phyloP scores from a whole-genome alignment of 2,888 invertebrate genomes.

The Dioctria linearis region DNA sequence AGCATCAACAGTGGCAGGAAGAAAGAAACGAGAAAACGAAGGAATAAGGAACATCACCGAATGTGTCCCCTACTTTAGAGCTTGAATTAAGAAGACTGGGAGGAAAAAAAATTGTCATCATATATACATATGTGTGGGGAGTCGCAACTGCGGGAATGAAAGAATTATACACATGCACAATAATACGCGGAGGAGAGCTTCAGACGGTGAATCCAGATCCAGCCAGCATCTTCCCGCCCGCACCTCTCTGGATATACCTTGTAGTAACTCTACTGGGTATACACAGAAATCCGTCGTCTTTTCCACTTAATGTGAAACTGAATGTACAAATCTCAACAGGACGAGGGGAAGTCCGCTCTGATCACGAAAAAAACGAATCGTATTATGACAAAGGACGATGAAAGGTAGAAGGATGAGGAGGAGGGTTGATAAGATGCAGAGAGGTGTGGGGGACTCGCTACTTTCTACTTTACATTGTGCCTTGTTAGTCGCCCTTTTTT shows the following conservation, averaged over 20 bases:
- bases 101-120: slow-evolving; percentile 39
- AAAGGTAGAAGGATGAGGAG: not conserved
- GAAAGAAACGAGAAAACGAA: slow-evolving; percentile 6
- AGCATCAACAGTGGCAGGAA: slow-evolving; percentile 19
- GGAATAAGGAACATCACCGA: slow-evolving; percentile 39
- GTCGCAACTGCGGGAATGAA: not conserved
- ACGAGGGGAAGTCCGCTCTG: slow-evolving; percentile 20
- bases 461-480: slow-evolving; percentile 46
- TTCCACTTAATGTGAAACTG: slow-evolving; percentile 47
- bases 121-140: slow-evolving; percentile 17
- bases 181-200: slow-evolving; percentile 6
- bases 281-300: slow-evolving; percentile 29
- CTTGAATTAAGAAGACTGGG: slow-evolving; percentile 27
- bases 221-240: not conserved
- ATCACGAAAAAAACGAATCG: slow-evolving; percentile 39
- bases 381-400: slow-evolving; percentile 32
- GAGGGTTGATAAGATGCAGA: not conserved
- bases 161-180: slow-evolving; percentile 11
- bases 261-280: not conserved
- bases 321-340: slow-evolving; percentile 39
- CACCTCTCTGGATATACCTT: not conserved
- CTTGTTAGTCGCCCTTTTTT: slow-evolving; percentile 50
- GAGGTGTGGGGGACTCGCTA: not conserved
- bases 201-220: not conserved
- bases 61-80: slow-evolving; percentile 50